Evolutionary conservation across 1,140 invertebrate species (phyloP), one percentile per base, ranked within the genome.

Genomic region (Trichonephila clavata): DNA sequence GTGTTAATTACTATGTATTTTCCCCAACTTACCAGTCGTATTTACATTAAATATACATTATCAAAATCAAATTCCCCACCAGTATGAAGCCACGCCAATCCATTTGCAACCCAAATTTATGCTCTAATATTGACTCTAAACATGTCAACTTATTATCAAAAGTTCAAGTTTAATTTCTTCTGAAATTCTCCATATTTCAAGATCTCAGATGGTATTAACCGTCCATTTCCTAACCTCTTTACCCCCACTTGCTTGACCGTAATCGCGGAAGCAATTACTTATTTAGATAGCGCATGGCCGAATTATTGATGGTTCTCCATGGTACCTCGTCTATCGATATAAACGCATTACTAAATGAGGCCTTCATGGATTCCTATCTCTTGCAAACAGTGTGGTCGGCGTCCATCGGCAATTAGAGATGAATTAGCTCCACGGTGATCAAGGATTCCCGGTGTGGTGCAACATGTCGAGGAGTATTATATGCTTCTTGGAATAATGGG

Each of bases 251-350:
- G 68, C 27, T 32, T 32, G 27, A 39, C 24, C 24, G 14, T 83
- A 59, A 83, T 83, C 81, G 21, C 39, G 21, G 50, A 59, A 59
- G 81, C 21, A 84, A 84, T 83, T 84, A 84, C 21, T 84, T 84
- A 84, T 57, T 57, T 84, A 84, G 81, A 57, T 57, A n/a, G 20
- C 59, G n/a, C 21, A 5, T 18, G 24, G 24, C 8, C 21, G 24
- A 84, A 84, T 84, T 84, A 84, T 84, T 59, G 81, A 84, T 59
- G 81, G 57, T 21, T 21, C 43, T 16, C 21, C 43, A n/a, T 8
- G 43, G 21, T 84, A 10, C 43, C 2, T 5, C 0, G 3, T 50
- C 43, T 84, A 84, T 59, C 81, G 57, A 59, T 84, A 59, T 84
- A 57, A 24, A 84, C 5, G 50, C 43, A 84, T 59, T 84, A n/a